A percentile compares a stretch with the other conserved stretches of the same genome.
Conservation (phyloP, 2,888 invertebrate species). For the Fragum fragum region DNA sequence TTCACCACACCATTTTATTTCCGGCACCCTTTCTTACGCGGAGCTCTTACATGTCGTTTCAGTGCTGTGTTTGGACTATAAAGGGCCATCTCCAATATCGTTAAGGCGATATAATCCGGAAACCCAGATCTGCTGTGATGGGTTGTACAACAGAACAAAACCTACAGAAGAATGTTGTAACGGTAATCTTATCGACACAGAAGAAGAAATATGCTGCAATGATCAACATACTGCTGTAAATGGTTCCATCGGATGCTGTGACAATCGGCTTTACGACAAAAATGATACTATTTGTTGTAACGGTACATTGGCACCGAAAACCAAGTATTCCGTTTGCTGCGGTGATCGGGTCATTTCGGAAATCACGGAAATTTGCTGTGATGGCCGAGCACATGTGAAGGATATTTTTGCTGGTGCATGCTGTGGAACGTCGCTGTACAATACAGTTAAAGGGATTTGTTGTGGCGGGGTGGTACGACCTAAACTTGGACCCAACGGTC, state of each 20-base stretch:
- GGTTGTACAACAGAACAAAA: neutral
- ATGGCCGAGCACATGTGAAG: neutral
- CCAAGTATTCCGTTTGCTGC: constrained; percentile 21
- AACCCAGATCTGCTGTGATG: constrained; percentile 33
- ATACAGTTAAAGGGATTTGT: neutral
- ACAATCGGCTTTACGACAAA: neutral
- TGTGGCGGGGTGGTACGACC: neutral
- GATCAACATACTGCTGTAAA: neutral
- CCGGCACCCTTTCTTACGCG: too few relatives aligned
- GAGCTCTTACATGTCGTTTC: neutral
- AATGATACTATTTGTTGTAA: constrained; percentile 25
- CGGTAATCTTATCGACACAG: neutral
- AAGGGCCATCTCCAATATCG: too few relatives aligned
- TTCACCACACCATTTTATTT: too few relatives aligned
- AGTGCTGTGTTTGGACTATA: constrained; percentile 2
- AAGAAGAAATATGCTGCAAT: constrained; percentile 23
- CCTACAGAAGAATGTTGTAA: constrained; percentile 20
- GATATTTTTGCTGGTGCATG: neutral
- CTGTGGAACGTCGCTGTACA: neutral
- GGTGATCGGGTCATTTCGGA: constrained; percentile 16
- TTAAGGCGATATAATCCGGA: constrained; percentile 12
- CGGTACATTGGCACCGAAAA: neutral
- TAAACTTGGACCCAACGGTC: neutral
- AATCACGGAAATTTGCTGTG: constrained; percentile 16
- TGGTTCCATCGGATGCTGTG: constrained; percentile 22